Conservation (phyloP, 2,888 invertebrate genomes). For the Dicycla oo region DNA sequence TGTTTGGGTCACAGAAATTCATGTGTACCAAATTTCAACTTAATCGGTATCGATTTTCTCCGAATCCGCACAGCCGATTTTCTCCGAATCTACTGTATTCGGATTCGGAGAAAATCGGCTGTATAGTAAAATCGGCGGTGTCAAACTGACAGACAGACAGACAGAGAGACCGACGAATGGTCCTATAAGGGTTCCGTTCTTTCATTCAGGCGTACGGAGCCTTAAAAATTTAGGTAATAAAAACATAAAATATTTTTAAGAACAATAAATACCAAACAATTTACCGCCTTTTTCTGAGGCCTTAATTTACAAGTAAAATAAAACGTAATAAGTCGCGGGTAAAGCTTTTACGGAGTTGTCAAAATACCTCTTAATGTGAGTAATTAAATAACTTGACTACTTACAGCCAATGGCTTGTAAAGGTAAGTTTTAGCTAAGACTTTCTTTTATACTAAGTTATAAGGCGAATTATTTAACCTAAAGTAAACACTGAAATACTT, state of each 20-base stretch:
- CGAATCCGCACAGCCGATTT: too few species aligned
- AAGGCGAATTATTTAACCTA: slow-evolving; percentile 29
- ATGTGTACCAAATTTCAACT: too few species aligned
- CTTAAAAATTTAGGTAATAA: background rate
- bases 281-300: slow-evolving; percentile 6
- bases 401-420: slow-evolving; percentile 44
- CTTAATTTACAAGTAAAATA: slow-evolving; percentile 30
- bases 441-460: slow-evolving; percentile 30
- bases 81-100: too few species aligned
- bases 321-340: slow-evolving; percentile 12
- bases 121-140: too few species aligned
- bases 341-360: slow-evolving; percentile 50
- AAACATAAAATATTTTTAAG: background rate
- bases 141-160: too few species aligned
- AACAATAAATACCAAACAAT: slow-evolving; percentile 1
- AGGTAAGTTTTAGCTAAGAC: slow-evolving; percentile 32
- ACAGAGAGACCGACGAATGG: too few species aligned
- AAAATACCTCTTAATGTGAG: slow-evolving; percentile 45
- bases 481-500: slow-evolving; percentile 33
- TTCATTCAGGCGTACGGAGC: too few species aligned
- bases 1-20: too few species aligned
- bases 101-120: too few species aligned
- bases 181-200: too few species aligned
- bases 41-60: too few species aligned
- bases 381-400: slow-evolving; percentile 50